phyloP scores from a whole-genome alignment of 2,888 invertebrate genomes.

The Luperina nickerlii region DNA sequence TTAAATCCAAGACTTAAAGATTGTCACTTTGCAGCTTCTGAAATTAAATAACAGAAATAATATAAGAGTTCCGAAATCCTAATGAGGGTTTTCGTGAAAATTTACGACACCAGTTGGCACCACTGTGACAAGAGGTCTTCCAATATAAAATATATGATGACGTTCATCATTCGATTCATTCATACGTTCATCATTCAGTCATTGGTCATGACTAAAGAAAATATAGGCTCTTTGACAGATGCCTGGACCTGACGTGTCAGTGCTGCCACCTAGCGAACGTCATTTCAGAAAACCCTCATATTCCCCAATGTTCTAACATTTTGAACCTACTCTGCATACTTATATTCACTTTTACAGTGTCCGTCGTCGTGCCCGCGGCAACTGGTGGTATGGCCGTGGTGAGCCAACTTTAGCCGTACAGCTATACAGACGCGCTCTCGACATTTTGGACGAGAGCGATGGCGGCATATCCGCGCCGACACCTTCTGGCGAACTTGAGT shows the following conservation, averaged over 20 bases:
- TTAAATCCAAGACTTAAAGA: background rate
- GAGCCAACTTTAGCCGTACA: constrained; percentile 96
- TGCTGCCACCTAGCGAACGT: too few species aligned
- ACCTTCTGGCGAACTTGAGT: constrained; percentile 83
- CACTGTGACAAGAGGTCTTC: too few species aligned
- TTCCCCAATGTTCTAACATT: background rate
- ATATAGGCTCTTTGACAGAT: too few species aligned
- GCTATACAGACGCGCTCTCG: constrained; percentile 95
- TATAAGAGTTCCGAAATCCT: background rate
- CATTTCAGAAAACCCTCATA: too few species aligned
- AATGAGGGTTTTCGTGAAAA: background rate
- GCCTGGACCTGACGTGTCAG: too few species aligned
- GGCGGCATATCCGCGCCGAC: constrained; percentile 91
- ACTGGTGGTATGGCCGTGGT: constrained; percentile 96
- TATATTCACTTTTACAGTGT: constrained; percentile 68
- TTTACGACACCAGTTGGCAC: too few species aligned
- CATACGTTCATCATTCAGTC: too few species aligned
- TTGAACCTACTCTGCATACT: background rate
- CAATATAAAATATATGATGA: too few species aligned
- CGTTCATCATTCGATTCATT: too few species aligned
- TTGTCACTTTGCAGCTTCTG: background rate
- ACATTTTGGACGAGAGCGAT: constrained; percentile 94
- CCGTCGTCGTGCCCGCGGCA: constrained; percentile 94
- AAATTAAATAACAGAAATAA: too few species aligned
- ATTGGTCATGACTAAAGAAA: too few species aligned